A percentile compares a stretch with the other conserved stretches of the same genome.
Conservation (phyloP, 2,888 invertebrate species). For the Drosophila differens region DNA sequence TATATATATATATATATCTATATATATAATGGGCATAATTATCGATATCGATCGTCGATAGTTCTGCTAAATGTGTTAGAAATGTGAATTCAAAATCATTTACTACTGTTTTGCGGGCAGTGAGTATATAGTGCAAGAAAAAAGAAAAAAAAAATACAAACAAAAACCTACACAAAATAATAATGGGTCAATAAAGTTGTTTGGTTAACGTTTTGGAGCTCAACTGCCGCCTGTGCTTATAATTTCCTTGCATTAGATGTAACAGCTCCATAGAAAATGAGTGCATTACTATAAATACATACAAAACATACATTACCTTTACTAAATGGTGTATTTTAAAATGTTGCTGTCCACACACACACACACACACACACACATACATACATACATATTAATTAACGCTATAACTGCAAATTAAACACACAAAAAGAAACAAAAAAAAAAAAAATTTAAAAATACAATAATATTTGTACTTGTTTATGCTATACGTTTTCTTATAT, state of each 20-base stretch:
- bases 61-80: slow-evolving; percentile 31
- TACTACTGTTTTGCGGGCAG: slow-evolving; percentile 18
- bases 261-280: slow-evolving; percentile 31
- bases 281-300: slow-evolving; percentile 32
- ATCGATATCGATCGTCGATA: slow-evolving; percentile 33
- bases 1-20: background rate
- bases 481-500: slow-evolving; percentile 54
- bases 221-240: slow-evolving; percentile 53
- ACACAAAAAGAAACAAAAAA: slow-evolving; percentile 9
- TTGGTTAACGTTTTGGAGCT: slow-evolving; percentile 8
- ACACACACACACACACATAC: slow-evolving; percentile 50
- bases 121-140: slow-evolving; percentile 15
- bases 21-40: slow-evolving; percentile 16
- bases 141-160: background rate
- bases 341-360: slow-evolving; percentile 72
- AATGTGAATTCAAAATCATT: slow-evolving; percentile 13
- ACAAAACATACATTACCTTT: slow-evolving; percentile 30
- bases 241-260: slow-evolving; percentile 42
- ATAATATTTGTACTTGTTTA: slow-evolving; percentile 62
- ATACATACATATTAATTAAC: slow-evolving; percentile 48
- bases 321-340: slow-evolving; percentile 67
- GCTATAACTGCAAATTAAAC: slow-evolving; percentile 47
- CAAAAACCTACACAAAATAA: background rate
- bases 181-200: slow-evolving; percentile 3
- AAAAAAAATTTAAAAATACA: slow-evolving; percentile 30